Evolutionary conservation across 2,888 invertebrate genomes (phyloP), one percentile per base, ranked within the genome.

Genomic region (Volucella bombylans): DNA sequence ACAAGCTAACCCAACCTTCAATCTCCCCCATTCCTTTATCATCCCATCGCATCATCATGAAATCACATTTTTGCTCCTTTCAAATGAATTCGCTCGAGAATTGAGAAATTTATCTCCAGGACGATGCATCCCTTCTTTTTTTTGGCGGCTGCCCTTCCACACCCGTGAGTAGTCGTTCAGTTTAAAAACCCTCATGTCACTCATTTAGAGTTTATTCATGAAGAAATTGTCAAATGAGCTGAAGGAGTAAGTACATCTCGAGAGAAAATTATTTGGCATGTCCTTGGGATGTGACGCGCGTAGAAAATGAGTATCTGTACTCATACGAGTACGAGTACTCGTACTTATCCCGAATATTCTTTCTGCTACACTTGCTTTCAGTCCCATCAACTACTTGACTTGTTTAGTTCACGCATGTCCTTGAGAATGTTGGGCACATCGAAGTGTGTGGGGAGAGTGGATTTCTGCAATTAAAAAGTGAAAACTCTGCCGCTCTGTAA

Each of bases 181-280:
- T 41, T 65, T 31, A 31, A 31, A 31, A 31, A 31, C 45, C 14
- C n/a, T 55, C 8, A 15, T 39, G 47, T 68, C 55, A 39, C 38
- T 64, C 78, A 82, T 73, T 82, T 64, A 68, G 62, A 64, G 68
- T 73, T 73, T 69, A 82, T 73, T 82, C 82, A 82, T 73, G 79
- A 54, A 65, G 68, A 82, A 73, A 73, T n/a, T 68, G 72, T 79
- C 73, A 79, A 57, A 64, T 73, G 68, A 73, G 52, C 54, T 61
- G 57, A 64, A 79, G 61, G 41, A 62, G 67, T 54, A 43, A 62
- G 67, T 54, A 54, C 54, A 52, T 57, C 73, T 82, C 31, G 31
- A 31, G 76, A 12, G 41, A 79, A 62, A 62, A 68, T 55, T 52
- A 54, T 55, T 47, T 47, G 15, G 47, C 14, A 62, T 73, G 72